Base-by-base conservation (phyloP, 2,888 invertebrate genomes). In the Cephus pygmeus region DNA sequence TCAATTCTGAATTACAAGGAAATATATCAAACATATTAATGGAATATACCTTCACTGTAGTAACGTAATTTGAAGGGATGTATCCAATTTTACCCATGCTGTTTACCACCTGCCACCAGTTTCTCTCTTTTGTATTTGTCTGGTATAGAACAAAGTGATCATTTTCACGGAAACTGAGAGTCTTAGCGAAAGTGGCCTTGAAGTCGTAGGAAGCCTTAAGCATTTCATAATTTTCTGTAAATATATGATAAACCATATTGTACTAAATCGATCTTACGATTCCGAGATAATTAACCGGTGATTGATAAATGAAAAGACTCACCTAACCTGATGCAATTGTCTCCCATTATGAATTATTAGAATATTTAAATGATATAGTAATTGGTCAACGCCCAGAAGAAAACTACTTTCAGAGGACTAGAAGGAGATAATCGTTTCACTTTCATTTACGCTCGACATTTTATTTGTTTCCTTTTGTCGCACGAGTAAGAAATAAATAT, bases 101-200 rank as follows among this genome's bases (percentile, higher is more conserved):
- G 92, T 96, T 96, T 84, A 97, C 95, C 75, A 97, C 97, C 93
- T 96, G 96, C 97, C 96, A 97, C 97, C 97, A 97, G 90, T 97
- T 97, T 82, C 95, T 93, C 90, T 96, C 96, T 87, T 96, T 96
- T 4, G 95, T 95, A 82, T 95, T 95, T 34, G 94, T 95, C 89
- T 96, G 96, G 87, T 97, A 95, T 33, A 97, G 92, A 86, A 96
- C 95, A 90, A 97, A 97, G 90, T 94, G 95, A 90, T 97, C 97
- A 81, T 96, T 96, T 88, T 95, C 95, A 83, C 93, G 93, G 91
- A 97, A 97, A 89, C 95, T 96, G 80, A 97, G 92, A 11, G 97
- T 97, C 92, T 96, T 97, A 23, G 96, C 95, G 88, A 96, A 94
- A 74, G 96, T 96, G 77, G 96, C 96, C 91, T 96, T 96, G 88